Conservation (phyloP, 1,140 invertebrate genomes). For the Monomorium pharaonis region DNA sequence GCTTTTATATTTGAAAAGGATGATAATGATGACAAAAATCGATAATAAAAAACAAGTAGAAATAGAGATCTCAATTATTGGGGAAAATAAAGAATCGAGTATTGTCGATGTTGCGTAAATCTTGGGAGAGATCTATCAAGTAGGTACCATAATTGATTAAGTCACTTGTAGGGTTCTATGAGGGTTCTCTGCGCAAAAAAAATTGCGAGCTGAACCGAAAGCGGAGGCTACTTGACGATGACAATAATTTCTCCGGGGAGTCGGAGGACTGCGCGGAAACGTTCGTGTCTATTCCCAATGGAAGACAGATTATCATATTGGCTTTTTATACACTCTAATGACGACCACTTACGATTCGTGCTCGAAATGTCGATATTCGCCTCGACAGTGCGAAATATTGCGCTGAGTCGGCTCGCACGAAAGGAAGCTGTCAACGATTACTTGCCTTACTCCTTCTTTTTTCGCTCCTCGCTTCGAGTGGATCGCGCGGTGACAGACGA, state of each 20-base stretch:
- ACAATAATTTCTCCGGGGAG: constrained; percentile 74
- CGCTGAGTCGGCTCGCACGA: constrained; percentile 29
- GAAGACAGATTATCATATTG: constrained; percentile 64
- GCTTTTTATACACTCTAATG: constrained; percentile 69
- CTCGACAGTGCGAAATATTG: constrained; percentile 63
- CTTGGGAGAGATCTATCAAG: background rate
- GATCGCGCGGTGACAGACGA: constrained; percentile 28
- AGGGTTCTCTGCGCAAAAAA: background rate
- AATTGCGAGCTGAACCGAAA: background rate
- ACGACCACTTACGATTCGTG: constrained; percentile 64
- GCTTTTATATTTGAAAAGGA: background rate
- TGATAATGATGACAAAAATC: background rate
- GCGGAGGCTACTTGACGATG: background rate
- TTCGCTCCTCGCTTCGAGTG: background rate
- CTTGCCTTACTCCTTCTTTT: constrained; percentile 7
- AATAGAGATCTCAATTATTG: background rate
- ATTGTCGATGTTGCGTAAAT: constrained; percentile 20
- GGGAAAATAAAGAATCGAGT: background rate
- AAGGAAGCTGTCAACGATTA: constrained; percentile 53
- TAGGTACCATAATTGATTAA: constrained; percentile 35
- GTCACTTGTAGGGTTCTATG: background rate
- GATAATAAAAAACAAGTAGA: background rate
- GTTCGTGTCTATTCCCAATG: background rate
- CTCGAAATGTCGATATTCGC: constrained; percentile 60
- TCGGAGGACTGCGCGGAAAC: constrained; percentile 43